Conservation (phyloP, 1,140 invertebrate species). For the Drosophila kikkawai region DNA sequence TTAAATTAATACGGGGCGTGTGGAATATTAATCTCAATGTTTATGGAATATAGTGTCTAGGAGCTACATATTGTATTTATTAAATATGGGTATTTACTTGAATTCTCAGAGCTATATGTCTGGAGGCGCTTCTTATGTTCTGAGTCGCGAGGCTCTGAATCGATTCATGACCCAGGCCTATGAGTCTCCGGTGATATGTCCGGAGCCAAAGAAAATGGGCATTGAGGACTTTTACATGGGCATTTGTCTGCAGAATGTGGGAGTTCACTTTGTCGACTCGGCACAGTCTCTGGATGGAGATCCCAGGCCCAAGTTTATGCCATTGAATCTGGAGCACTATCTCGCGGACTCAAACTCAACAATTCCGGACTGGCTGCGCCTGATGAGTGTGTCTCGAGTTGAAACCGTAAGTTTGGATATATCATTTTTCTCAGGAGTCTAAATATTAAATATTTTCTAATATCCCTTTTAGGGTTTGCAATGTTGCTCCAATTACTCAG, state of each 20-base stretch:
- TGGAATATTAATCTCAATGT: conserved; percentile 17
- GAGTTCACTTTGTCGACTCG: conserved; percentile 87
- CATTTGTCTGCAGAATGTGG: conserved; percentile 95
- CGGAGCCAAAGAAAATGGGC: conserved; percentile 87
- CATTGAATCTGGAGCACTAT: conserved; percentile 87
- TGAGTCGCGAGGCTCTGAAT: conserved; percentile 92
- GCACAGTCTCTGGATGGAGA: conserved; percentile 40
- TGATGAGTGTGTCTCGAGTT: conserved; percentile 50
- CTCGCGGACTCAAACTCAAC: conserved; percentile 36
- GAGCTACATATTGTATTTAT: not conserved
- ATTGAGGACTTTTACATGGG: conserved; percentile 98
- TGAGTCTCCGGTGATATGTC: conserved; percentile 89
- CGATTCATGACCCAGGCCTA: conserved; percentile 91
- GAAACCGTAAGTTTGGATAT: conserved; percentile 34
- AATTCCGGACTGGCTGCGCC: conserved; percentile 58
- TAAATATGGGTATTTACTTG: not conserved
- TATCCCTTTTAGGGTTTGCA: conserved; percentile 33
- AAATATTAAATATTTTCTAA: not conserved
- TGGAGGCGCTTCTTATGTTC: conserved; percentile 96
- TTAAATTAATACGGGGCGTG: conserved; percentile 8
- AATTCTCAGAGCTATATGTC: conserved; percentile 95
- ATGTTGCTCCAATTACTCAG: conserved; percentile 68
- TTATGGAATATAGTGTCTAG: conserved; percentile 77
- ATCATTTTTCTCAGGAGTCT: too few relatives aligned
- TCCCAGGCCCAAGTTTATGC: conserved; percentile 55